A percentile compares a stretch with the other conserved stretches of the same genome.
phyloP scores from a whole-genome alignment of 1,140 invertebrate species.

The Euura lappo region DNA sequence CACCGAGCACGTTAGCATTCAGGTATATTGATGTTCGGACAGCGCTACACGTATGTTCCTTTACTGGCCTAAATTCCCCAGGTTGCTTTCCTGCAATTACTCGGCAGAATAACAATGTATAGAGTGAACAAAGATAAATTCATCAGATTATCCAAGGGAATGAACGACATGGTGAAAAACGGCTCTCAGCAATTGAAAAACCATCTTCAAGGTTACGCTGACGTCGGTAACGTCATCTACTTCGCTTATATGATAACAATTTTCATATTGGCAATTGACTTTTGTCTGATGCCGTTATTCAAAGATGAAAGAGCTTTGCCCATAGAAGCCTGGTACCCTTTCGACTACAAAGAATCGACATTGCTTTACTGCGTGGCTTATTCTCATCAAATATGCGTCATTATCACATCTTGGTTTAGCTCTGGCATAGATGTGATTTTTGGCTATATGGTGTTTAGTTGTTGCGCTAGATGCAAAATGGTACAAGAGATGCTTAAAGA shows the following conservation, averaged over 20 bases:
- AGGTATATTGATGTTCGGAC: not conserved
- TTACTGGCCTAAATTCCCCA: not conserved
- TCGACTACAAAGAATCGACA: constrained; percentile 5
- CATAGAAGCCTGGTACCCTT: not conserved
- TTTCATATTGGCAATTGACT: not conserved
- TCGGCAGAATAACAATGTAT: not conserved
- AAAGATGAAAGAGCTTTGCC: constrained; percentile 1
- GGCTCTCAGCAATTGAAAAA: not conserved
- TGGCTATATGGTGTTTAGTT: not conserved
- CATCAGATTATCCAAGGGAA: not conserved
- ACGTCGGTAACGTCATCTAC: not conserved
- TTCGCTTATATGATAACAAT: not conserved
- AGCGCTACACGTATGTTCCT: not conserved
- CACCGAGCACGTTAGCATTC: not conserved
- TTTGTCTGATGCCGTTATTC: not conserved
- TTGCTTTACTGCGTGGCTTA: not conserved
- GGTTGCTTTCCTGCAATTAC: not conserved
- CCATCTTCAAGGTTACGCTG: not conserved
- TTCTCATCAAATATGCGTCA: not conserved
- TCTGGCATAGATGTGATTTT: not conserved
- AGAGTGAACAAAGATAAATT: not conserved
- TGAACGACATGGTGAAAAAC: not conserved
- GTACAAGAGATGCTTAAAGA: not conserved
- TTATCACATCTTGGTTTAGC: not conserved
- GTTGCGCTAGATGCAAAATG: not conserved